Evolutionary conservation across 1,140 invertebrate genomes (phyloP), one percentile per base, ranked within the genome.

Genomic region (Dendroctonus valens): DNA sequence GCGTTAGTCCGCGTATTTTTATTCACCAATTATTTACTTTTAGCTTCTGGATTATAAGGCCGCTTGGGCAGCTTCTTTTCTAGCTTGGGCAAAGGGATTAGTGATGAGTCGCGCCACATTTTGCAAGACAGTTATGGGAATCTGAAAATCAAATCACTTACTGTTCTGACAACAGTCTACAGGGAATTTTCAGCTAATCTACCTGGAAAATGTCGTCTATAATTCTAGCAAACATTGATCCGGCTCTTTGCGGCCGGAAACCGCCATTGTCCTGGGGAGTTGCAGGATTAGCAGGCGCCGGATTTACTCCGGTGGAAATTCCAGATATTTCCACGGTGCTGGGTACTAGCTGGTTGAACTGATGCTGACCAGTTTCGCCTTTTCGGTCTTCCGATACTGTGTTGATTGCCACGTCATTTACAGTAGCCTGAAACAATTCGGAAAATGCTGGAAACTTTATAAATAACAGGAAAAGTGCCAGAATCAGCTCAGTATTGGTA

Each of bases 171-270:
- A 26, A 1, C 1, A 26, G 26, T 3, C 1, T 26, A 26, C 1
- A 26, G 26, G 1, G 26, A 2, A 26, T 26, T 26, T 26, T 26
- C 26, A 26, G 26, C 26, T 26, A 26, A 26, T 26, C 26, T 26
- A 76, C 74, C 59, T 76, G 73, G 57, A 76, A 76, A 26, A 76
- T 76, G 44, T 76, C 74, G 50, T 76, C 74, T 49, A 76, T 76
- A 8, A 76, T 72, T 61, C 74, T 69, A 9, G 73, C 74, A 46
- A 76, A 74, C 67, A 71, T 72, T 0, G 74, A 73, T 59, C 74
- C 72, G 15, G 71, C 68, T 58, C 73, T 61, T 60, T 71, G 72
- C n/a, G 74, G 73, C 54, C 71, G 72, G 59, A 75, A 75, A n/a
- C 67, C 66, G 5, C 70, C 68, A 50, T 59, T 69, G 8, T 66